Base-by-base conservation (phyloP, 2,113 vertebrate genomes). In the Peromyscus maniculatus region DNA sequence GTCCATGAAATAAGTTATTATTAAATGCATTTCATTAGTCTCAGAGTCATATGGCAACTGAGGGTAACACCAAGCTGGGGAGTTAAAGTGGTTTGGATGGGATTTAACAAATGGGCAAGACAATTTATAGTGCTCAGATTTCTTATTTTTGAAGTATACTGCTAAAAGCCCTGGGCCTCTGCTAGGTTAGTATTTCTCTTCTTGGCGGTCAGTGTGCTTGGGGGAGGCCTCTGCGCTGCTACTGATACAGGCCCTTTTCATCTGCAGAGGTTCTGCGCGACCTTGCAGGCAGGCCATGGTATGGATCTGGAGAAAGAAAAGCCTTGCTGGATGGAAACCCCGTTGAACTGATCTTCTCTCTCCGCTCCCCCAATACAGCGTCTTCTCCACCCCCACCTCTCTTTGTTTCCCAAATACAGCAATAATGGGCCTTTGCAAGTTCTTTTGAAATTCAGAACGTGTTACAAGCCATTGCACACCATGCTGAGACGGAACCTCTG, bases 151-250 rank as follows among this genome's bases (percentile, higher is more conserved):
- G 83, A 95, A 94, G 16, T 59, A 87, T 83, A 46, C 46, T 83
- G 86, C 78, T 86, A 93, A 91, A 97, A 95, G 59, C 39, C 13
- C 5, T 91, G 59, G 80, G 92, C 62, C 57, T 91, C 91, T 75
- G 91, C 91, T 83, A 96, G 91, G 78, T 91, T 97, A 95, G 67
- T 87, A 71, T 89, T 98, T 92, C 77, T 94, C 95, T 91, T 88
- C 80, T 72, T 62, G 43, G 91, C 92, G 78, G 72, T 92, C 80
- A 75, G 64, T 95, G 79, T 64, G 75, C 90, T 83, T 78, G 15
- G 64, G n/a, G 87, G 55, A 95, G 93, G 52, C 62, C 62, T 39
- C 91, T 96, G n/a, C 78, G 71, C 80, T 77, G 64, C 24, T 69
- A 69, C 15, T 71, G 94, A 97, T 52, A 46, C 72, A 86, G 75